Percentiles rank a stretch among this genome's conserved stretches.
Evolutionary conservation across 2,113 vertebrate species (phyloP).

Genomic region (Cebus imitator): DNA sequence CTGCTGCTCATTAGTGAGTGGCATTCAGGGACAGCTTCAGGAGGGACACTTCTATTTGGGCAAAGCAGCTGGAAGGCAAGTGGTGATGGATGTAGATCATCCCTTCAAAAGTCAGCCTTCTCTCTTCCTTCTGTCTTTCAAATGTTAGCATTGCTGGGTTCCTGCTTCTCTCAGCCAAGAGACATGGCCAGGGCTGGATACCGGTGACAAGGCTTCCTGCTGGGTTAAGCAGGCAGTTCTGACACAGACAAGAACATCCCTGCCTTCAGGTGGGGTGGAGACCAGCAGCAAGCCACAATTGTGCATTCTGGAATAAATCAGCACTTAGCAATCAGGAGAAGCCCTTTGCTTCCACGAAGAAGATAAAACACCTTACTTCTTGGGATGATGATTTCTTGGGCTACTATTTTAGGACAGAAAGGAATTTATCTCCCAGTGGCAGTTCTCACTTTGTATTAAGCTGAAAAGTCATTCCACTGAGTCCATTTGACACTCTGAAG

Average conservation of each 20-base stretch:
- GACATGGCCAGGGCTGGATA: neutral
- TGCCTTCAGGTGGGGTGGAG: neutral
- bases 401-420: conserved; percentile 1
- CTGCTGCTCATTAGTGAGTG: neutral
- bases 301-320: neutral
- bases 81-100: neutral
- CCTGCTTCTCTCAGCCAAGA: neutral
- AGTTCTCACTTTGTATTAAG: neutral
- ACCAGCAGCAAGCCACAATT: neutral
- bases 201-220: neutral
- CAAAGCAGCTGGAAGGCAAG: neutral
- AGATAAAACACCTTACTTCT: neutral
- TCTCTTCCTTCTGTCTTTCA: neutral
- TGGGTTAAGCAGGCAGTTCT: neutral
- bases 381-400: neutral
- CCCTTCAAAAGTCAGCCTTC: neutral
- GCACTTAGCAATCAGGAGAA: neutral
- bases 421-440: neutral
- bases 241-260: neutral
- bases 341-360: neutral
- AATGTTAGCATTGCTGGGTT: neutral
- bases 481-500: neutral
- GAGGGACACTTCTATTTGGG: neutral
- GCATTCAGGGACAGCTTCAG: neutral
- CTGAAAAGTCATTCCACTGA: neutral